These are phyloP conservation scores for Rhizomys pruinosus DNA, from an alignment of 2,113 vertebrate genomes.

Conservation along the genomic window DNA sequence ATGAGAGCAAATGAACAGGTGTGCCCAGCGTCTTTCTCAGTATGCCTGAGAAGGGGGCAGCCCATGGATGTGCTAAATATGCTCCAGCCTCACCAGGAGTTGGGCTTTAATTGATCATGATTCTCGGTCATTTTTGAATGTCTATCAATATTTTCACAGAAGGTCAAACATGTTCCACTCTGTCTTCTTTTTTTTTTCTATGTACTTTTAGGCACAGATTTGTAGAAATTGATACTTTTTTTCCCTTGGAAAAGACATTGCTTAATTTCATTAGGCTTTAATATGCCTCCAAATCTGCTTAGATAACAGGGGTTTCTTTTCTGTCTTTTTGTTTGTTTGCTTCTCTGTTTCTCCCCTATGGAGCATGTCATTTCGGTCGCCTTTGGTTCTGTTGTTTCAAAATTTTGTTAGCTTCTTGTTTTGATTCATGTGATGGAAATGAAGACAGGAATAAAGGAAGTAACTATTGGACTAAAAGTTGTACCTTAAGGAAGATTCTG, in stretches of 20 bases:
- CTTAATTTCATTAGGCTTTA: neutral
- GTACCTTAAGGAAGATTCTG: neutral
- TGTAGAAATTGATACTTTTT: neutral
- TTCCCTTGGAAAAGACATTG: neutral
- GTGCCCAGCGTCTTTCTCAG: conserved; percentile 77
- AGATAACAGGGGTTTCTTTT: neutral
- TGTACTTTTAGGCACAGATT: neutral
- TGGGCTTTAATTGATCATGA: conserved; percentile 71
- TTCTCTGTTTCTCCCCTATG: neutral
- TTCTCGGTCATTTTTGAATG: conserved; percentile 65
- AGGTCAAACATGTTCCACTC: neutral
- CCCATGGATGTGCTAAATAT: conserved; percentile 71
- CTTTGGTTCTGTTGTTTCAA: neutral
- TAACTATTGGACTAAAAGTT: neutral
- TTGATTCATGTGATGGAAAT: neutral
- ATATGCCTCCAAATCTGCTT: neutral
- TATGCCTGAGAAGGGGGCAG: conserved; percentile 73
- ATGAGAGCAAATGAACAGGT: conserved; percentile 87
- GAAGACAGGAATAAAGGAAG: neutral
- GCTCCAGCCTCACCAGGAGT: conserved; percentile 79
- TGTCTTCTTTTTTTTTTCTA: neutral
- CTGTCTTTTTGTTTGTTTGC: neutral
- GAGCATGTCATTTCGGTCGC: neutral
- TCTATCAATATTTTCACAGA: conserved; percentile 71
- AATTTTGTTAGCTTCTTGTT: conserved; percentile 11